Evolutionary conservation across 2,113 vertebrate species (phyloP), one percentile per base, ranked within the genome.

Genomic region (Falcunculus frontatus): DNA sequence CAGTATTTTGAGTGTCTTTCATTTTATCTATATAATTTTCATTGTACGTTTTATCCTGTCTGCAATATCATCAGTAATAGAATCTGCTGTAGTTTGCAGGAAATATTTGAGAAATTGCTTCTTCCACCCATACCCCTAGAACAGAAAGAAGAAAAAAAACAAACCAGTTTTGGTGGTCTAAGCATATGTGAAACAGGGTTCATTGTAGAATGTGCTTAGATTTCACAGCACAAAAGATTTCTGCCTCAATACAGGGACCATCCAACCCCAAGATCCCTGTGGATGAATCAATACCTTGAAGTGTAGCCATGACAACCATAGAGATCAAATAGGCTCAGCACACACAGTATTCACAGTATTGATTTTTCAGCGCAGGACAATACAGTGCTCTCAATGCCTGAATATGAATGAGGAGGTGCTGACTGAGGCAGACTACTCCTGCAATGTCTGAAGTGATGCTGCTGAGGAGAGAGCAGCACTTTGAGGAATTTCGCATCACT

Each of bases 251-350:
- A 89, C 63, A 87, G 89, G 47, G 81, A 96, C 74, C 79, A 85
- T 96, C 95, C 80, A 93, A 95, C 82, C 93, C 86, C 73, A 84
- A 95, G 81, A 91, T 97, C 92, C 93, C 93, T 91, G 67, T 75
- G 81, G 89, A 94, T 83, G 92, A 97, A 97, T 97, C 92, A 57
- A 97, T 98, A 96, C 88, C 88, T 97, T 91, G 80, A 95, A 49
- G 23, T 70, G 95, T 98, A 84, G 80, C 92, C 97, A 97, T 98
- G 97, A 97, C 98, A 98, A 97, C 97, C 76, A 77, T 14, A 93
- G 72, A 97, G 93, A 95, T 91, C 86, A 90, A 93, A 95, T 56
- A 91, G 78, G 88, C 95, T 94, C 78, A 94, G 96, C 88, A 94
- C 91, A 96, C 95, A 96, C 33, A 37, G 69, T 68, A 95, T 91